phyloP scores from a whole-genome alignment of 2,113 vertebrate genomes.

The Harpagus bidentatus region DNA sequence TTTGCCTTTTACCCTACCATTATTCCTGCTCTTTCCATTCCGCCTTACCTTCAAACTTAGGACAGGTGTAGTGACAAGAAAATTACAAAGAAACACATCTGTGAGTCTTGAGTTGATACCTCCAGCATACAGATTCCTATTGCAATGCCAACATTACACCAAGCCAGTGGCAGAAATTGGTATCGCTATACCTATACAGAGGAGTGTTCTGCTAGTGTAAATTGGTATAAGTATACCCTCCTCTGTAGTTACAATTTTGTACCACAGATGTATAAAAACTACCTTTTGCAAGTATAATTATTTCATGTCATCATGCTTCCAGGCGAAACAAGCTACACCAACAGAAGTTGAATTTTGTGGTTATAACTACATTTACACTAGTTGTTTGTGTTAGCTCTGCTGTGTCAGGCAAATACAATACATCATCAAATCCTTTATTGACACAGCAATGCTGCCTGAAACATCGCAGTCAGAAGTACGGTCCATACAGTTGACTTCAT shows the following conservation, averaged over 20 bases:
- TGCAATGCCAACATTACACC: background rate
- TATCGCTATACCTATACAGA: background rate
- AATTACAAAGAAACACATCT: background rate
- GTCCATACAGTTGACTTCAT: background rate
- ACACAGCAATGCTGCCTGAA: background rate
- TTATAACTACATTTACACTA: background rate
- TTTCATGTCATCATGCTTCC: background rate
- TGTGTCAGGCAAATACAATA: background rate
- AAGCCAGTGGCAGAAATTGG: background rate
- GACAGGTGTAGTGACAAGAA: background rate
- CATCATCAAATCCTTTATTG: background rate
- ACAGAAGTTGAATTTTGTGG: background rate
- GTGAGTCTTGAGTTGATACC: background rate
- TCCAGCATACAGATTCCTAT: background rate
- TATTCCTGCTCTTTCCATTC: background rate
- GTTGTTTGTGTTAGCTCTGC: background rate
- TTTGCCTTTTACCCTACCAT: background rate
- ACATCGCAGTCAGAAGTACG: background rate
- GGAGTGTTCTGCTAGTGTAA: background rate
- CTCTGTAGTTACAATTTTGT: background rate
- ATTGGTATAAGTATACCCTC: background rate
- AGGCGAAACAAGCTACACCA: background rate
- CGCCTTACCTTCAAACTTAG: background rate
- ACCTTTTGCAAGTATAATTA: background rate
- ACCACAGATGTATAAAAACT: background rate